Base-by-base conservation (phyloP, 2,113 vertebrate genomes). In the Uria lomvia region DNA sequence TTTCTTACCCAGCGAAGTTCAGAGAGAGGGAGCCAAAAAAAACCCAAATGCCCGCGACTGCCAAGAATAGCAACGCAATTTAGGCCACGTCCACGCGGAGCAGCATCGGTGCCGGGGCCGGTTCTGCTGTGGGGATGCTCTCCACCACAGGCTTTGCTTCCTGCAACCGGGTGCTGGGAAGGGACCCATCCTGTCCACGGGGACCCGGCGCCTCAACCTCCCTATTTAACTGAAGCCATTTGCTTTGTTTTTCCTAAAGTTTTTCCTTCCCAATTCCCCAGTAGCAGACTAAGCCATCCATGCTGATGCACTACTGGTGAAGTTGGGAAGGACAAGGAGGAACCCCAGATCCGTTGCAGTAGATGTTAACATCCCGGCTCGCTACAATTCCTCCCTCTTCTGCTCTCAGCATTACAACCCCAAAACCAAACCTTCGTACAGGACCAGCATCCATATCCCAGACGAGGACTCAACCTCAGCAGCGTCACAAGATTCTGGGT, bases 41-140 rank as follows among this genome's bases (percentile, higher is more conserved):
- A 88, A 8, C 56, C 70, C 84, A 34, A 66, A 27, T 20, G 93
- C 60, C 86, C 88, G 94, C 34, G 0, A 1, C 36, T 66, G 78
- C 94, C 93, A 43, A 45, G 95, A 96, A 96, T 91, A 97, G 94
- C 87, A 95, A 11, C 3, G 6, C 80, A 95, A 96, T 96, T 75
- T 2, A 90, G 96, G 96, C 32, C 95, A 91, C 0, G 5, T 70
- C 94, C 55, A 60, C 56, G 5, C 1, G 3, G 89, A 96, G 86
- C 85, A 63, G 88, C 66, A 22, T 77, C 1, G 4, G 70, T 0
- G 0, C 67, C 1, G 1, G 85, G 90, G 58, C 49, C 0, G 0
- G 42, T 55, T 56, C 81, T 55, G 56, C 2, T 3, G 5, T 3
- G 22, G 36, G 81, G 78, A 58, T 30, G 52, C 7, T 67, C 49